Evolutionary conservation across 2,888 invertebrate species (phyloP), one percentile per base, ranked within the genome.

Genomic region (Drosophila lacicola): DNA sequence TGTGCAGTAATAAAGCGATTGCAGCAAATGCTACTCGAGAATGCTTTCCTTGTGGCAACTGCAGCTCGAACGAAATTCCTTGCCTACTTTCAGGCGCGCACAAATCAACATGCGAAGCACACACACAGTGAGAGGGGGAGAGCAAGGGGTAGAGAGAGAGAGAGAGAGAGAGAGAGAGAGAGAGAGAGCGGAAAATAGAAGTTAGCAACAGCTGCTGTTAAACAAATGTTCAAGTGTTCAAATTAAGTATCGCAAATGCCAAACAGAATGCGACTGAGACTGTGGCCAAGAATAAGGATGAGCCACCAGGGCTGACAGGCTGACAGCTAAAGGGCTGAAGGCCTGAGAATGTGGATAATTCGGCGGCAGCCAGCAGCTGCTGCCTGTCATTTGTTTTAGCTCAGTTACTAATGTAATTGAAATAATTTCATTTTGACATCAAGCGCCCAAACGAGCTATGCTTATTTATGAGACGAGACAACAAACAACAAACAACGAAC

Each of bases 391-490:
- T 75, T 69, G 68, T 64, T 60, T 68, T 56, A 36, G 61, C 69
- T 70, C 70, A 64, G 67, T 78, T 78, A 74, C 89, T 80, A 74
- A 84, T 84, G 84, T 76, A 80, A 88, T 86, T 86, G 84, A 84
- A 84, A 84, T 88, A 86, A 86, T 82, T 80, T 77, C 63, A 77
- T 88, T 84, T 78, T 69, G 78, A 83, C 89, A 80, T 74, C 70
- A 68, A 70, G 70, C 50, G 68, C 44, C 67, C 56, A 67, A 73
- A 77, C 58, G 69, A 68, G 63, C 70, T 74, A 62, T 76, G 68
- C 63, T 75, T 83, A 80, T 82, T 83, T 88, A 76, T 86, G 70
- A 80, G 73, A 55, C 60, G 46, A 64, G 65, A 51, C 49, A 60
- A 60, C 74, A 53, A 56, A 34, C 67, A 45, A 55, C 34, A 50